Percentiles rank a stretch among this genome's conserved stretches.
phyloP scores from a whole-genome alignment of 2,797 vertebrate genomes.

The Phataginus tetradactyla region DNA sequence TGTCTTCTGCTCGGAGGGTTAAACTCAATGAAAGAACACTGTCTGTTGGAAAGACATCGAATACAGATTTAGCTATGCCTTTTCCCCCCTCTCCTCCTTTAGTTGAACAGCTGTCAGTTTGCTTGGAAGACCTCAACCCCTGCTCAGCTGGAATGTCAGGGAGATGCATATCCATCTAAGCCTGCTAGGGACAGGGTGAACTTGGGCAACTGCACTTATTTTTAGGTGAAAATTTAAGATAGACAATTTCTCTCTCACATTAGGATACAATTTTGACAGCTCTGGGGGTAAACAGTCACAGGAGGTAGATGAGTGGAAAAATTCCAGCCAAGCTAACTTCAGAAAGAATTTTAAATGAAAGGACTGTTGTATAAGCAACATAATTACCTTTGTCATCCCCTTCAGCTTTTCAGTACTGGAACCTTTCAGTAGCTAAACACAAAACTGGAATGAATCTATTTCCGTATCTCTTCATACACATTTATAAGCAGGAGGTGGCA shows the following conservation, averaged over 20 bases:
- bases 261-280: constrained; percentile 68
- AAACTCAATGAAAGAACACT: constrained; percentile 10
- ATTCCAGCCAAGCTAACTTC: constrained; percentile 15
- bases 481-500: neutral
- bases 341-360: constrained; percentile 64
- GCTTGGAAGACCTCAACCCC: constrained; percentile 35
- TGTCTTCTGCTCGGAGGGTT: constrained; percentile 21
- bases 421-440: neutral
- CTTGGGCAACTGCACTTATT: constrained; percentile 62
- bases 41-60: constrained; percentile 21
- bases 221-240: constrained; percentile 67
- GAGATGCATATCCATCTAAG: constrained; percentile 19
- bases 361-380: neutral
- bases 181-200: constrained; percentile 37
- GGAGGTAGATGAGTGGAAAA: constrained; percentile 48
- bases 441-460: neutral
- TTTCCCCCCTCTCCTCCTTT: neutral
- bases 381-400: constrained; percentile 45
- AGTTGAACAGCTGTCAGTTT: constrained; percentile 34
- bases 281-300: constrained; percentile 61
- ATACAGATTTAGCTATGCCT: neutral
- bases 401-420: neutral
- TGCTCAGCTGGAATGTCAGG: constrained; percentile 11
- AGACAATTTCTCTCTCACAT: constrained; percentile 34
- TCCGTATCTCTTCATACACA: neutral